These are phyloP conservation scores for Hypsibius dujardini DNA, from an alignment of 1,140 invertebrate genomes.

Conservation along the genomic window DNA sequence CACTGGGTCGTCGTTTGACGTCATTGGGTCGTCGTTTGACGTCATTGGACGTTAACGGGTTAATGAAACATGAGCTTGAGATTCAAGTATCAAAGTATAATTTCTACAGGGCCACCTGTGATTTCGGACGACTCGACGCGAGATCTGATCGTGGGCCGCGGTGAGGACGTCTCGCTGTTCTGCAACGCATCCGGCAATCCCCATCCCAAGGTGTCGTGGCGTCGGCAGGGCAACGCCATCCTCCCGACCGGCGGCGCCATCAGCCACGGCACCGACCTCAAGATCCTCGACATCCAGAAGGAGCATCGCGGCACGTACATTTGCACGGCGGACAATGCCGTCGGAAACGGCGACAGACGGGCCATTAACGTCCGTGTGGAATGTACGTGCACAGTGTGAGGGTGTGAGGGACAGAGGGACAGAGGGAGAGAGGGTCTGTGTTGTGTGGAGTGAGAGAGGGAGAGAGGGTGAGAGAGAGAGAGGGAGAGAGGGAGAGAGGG, in stretches of 20 bases:
- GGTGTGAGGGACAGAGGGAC: too few species aligned
- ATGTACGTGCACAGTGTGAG: slow-evolving; percentile 17
- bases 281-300: slow-evolving; percentile 49
- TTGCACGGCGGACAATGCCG: slow-evolving; percentile 38
- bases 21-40: too few species aligned
- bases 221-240: slow-evolving; percentile 75
- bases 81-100: too few species aligned
- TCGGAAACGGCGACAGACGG: slow-evolving; percentile 15
- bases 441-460: too few species aligned
- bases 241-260: slow-evolving; percentile 68
- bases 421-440: too few species aligned
- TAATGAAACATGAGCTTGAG: too few species aligned
- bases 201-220: slow-evolving; percentile 63
- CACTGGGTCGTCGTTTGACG: too few species aligned
- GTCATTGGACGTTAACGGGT: too few species aligned
- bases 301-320: slow-evolving; percentile 79
- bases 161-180: slow-evolving; percentile 63
- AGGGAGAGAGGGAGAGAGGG: too few species aligned
- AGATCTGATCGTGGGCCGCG: slow-evolving; percentile 54
- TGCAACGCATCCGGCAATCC: slow-evolving; percentile 41
- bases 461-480: too few species aligned
- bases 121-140: slow-evolving; percentile 62
- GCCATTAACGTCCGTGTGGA: slow-evolving; percentile 17
- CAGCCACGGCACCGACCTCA: slow-evolving; percentile 30
- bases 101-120: slow-evolving; percentile 2